These are phyloP conservation scores for Porites evermanni DNA, from an alignment of 92 coral and sea anemone species.

Conservation along the genomic window DNA sequence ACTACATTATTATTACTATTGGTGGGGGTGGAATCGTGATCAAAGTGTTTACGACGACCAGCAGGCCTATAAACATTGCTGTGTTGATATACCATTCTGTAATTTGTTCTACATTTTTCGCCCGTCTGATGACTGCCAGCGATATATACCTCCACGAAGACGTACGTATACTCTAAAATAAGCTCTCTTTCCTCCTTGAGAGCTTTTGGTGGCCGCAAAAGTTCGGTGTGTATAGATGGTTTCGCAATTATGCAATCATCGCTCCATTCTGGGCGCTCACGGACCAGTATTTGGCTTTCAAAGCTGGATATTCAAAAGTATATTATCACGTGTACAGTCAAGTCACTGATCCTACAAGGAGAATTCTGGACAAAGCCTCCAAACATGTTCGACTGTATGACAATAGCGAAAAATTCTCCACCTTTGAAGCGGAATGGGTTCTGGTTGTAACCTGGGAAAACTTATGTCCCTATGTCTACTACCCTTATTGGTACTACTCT, in stretches of 20 bases:
- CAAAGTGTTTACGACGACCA: constrained; percentile 31
- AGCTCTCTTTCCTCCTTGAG: no score
- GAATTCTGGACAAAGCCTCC: not conserved
- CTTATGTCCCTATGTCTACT: constrained; percentile 7
- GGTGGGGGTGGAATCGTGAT: not conserved
- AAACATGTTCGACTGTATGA: constrained; percentile 11
- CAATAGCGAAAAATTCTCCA: not conserved
- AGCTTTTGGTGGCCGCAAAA: constrained; percentile 39
- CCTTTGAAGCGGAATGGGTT: constrained; percentile 16
- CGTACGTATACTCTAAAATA: not conserved
- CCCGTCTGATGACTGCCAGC: constrained; percentile 50
- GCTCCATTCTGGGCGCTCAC: constrained; percentile 48
- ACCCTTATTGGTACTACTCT: not conserved
- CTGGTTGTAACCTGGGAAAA: constrained; percentile 31
- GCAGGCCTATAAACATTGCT: constrained; percentile 60
- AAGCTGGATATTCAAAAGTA: constrained; percentile 1
- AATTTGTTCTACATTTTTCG: constrained; percentile 46
- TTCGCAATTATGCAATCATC: not conserved
- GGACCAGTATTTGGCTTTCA: constrained; percentile 1
- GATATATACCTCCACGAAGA: constrained; percentile 38
- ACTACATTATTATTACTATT: not conserved
- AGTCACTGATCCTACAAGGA: not conserved
- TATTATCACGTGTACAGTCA: constrained; percentile 1
- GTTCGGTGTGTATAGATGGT: constrained; percentile 50
- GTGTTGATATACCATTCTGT: constrained; percentile 50